phyloP scores from a whole-genome alignment of 2,797 vertebrate genomes.

The Propithecus perrieri region DNA sequence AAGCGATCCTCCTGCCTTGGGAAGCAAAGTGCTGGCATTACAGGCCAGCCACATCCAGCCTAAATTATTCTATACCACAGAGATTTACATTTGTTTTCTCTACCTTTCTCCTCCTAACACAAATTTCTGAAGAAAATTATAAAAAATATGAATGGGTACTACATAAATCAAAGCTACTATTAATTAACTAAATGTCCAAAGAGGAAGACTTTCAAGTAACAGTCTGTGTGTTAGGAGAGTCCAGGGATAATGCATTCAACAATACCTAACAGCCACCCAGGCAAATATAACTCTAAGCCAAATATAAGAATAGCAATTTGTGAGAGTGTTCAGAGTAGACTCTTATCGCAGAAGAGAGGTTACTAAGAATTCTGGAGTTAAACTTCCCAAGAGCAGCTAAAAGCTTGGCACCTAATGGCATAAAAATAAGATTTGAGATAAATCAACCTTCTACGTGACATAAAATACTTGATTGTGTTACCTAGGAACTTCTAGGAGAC shows the following conservation, averaged over 20 bases:
- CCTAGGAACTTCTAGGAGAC: not conserved
- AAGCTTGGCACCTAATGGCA: not conserved
- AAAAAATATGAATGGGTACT: not conserved
- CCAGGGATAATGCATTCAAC: not conserved
- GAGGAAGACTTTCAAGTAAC: not conserved
- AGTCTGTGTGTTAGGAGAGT: not conserved
- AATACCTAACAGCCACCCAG: not conserved
- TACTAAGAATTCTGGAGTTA: not conserved
- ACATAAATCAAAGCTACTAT: slow-evolving; percentile 21
- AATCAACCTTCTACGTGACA: slow-evolving; percentile 16
- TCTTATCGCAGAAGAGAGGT: not conserved
- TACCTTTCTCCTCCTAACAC: not conserved
- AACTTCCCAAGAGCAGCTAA: not conserved
- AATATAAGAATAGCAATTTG: not conserved
- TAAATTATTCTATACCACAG: slow-evolving; percentile 23
- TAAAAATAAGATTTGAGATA: slow-evolving; percentile 1
- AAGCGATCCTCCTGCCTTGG: no score
- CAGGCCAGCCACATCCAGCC: no score
- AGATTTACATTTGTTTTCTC: not conserved
- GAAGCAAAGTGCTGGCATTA: no score
- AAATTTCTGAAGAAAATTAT: not conserved
- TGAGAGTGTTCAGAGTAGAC: not conserved
- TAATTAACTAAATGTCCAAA: not conserved
- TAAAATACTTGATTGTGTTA: slow-evolving; percentile 4
- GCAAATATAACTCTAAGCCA: not conserved